phyloP scores from a whole-genome alignment of 2,888 invertebrate species.

The Cantharis lateralis region DNA sequence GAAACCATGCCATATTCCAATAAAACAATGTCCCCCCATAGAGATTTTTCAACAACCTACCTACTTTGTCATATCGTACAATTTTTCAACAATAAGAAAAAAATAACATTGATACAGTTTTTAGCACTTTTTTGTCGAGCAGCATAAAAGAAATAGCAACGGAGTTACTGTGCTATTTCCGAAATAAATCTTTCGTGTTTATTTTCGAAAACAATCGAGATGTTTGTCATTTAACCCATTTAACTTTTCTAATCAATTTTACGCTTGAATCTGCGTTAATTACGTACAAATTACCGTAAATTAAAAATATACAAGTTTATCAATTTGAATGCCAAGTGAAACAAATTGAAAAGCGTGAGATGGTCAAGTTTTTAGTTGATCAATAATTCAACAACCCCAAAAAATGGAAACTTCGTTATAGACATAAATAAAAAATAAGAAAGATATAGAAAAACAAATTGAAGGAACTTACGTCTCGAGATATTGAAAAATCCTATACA shows the following conservation, averaged over 20 bases:
- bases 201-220: not conserved
- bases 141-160: not conserved
- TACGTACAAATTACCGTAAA: not conserved
- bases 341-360: not conserved
- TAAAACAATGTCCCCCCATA: not conserved
- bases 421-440: not conserved
- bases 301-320: not conserved
- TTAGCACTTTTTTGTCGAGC: not conserved
- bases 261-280: not conserved
- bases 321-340: not conserved
- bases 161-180: not conserved
- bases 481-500: constrained; percentile 82
- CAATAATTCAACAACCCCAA: not conserved
- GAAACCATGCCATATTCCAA: not conserved
- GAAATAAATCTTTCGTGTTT: not conserved
- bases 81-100: not conserved
- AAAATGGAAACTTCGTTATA: not conserved
- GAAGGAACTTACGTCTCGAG: constrained; percentile 77
- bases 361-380: not conserved
- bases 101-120: not conserved
- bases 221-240: not conserved
- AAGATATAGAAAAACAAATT: not conserved
- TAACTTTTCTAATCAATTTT: not conserved
- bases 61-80: not conserved
- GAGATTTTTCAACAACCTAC: not conserved